A percentile compares a stretch with the other conserved stretches of the same genome.
phyloP scores from a whole-genome alignment of 2,113 vertebrate species.

The Trichechus manatus region DNA sequence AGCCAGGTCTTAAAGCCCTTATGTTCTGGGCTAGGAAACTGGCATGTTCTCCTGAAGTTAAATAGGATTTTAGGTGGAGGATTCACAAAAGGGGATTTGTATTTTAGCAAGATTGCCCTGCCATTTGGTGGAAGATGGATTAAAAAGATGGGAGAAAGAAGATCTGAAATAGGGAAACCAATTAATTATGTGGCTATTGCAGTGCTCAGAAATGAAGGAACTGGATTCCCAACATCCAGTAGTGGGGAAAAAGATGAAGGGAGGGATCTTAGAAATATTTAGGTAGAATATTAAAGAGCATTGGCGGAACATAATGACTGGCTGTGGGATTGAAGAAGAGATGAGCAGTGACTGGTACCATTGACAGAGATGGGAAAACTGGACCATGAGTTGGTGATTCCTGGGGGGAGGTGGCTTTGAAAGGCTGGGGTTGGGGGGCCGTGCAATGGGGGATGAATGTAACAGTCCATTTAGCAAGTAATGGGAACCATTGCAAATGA shows the following conservation, averaged over 20 bases:
- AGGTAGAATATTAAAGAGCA: background rate
- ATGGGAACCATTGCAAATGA: background rate
- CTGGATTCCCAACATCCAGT: background rate
- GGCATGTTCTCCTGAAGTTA: background rate
- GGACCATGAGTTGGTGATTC: background rate
- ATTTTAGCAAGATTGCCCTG: background rate
- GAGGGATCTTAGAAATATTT: too few relatives aligned
- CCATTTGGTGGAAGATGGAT: too few relatives aligned
- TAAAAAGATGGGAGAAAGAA: background rate
- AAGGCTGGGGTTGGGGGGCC: background rate
- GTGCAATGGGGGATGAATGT: background rate
- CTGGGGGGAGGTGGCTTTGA: background rate
- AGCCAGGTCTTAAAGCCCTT: background rate
- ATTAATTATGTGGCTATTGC: background rate
- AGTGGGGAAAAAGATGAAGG: background rate
- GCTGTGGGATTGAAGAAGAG: background rate
- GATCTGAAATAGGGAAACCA: background rate
- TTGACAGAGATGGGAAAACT: background rate
- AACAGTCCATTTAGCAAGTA: background rate
- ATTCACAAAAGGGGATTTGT: background rate
- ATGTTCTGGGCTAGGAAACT: background rate
- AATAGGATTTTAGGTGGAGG: background rate
- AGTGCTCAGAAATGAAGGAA: background rate
- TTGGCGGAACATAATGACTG: rapidly evolving
- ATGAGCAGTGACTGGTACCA: background rate